A percentile compares a stretch with the other conserved stretches of the same genome.
Evolutionary conservation across 92 coral and sea anemone genomes (phyloP).

Genomic region (Phymanthus crucifer): DNA sequence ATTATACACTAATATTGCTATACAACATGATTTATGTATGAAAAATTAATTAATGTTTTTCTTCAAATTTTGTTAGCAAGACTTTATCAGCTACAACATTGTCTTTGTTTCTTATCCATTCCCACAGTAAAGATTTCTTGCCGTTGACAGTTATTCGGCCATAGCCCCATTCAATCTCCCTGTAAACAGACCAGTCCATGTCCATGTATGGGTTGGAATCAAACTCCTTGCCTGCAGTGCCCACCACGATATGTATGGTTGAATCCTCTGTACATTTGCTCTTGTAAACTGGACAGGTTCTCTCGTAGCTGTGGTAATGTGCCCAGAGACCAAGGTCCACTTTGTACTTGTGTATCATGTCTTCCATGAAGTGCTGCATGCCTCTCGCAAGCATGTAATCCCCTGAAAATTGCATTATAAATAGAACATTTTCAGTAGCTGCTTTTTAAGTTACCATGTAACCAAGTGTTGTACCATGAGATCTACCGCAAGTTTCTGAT

Average conservation of each 20-base stretch:
- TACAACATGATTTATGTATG: too few relatives aligned
- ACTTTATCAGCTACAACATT: conserved; percentile 72
- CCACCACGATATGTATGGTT: conserved; percentile 88
- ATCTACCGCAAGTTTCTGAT: too few relatives aligned
- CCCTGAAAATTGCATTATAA: conserved; percentile 39
- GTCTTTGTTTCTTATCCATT: conserved; percentile 78
- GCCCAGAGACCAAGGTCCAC: conserved; percentile 96
- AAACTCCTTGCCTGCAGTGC: conserved; percentile 80
- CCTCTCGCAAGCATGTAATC: conserved; percentile 80
- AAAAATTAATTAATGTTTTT: neutral
- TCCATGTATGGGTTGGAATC: conserved; percentile 65
- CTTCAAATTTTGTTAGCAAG: conserved; percentile 52
- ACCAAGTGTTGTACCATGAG: neutral
- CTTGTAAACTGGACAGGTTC: conserved; percentile 82
- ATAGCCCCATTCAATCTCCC: conserved; percentile 81
- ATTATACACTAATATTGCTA: neutral
- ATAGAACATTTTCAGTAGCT: neutral
- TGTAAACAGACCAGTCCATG: conserved; percentile 83
- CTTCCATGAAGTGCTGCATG: conserved; percentile 74
- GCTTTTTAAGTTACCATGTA: neutral
- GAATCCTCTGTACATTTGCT: conserved; percentile 64
- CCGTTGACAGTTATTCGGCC: conserved; percentile 78
- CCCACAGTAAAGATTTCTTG: conserved; percentile 80
- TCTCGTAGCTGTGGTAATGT: conserved; percentile 96
- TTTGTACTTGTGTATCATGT: conserved; percentile 70